A percentile compares a stretch with the other conserved stretches of the same genome.
Conservation (phyloP, 2,797 vertebrate genomes). For the Sebastes trivittatus region DNA sequence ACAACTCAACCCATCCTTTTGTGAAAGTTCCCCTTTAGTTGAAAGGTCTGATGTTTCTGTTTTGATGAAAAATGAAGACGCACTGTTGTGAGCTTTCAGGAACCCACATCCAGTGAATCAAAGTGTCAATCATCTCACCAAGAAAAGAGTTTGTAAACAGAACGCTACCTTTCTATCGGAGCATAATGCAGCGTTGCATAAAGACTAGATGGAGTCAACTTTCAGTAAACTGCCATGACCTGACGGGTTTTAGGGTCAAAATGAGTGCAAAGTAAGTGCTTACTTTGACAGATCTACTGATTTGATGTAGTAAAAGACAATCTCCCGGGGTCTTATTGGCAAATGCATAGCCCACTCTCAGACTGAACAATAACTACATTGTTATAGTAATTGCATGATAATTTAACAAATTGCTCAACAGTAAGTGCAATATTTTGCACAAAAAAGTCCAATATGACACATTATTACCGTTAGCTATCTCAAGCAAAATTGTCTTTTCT, state of each 20-base stretch:
- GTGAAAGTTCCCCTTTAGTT: neutral
- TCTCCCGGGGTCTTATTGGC: neutral
- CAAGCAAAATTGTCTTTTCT: neutral
- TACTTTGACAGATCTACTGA: neutral
- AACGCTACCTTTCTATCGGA: neutral
- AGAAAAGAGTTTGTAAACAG: neutral
- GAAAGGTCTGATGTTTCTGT: neutral
- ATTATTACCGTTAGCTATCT: neutral
- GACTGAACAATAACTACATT: neutral
- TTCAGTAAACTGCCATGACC: neutral
- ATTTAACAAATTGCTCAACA: neutral
- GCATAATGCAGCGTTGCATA: neutral
- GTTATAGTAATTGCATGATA: neutral
- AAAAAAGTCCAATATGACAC: neutral
- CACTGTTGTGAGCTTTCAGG: neutral
- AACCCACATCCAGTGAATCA: neutral
- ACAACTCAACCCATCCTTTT: neutral
- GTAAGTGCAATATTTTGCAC: neutral
- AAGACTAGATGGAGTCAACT: neutral
- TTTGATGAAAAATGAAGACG: neutral
- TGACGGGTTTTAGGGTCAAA: neutral
- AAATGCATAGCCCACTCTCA: neutral
- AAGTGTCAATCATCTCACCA: neutral
- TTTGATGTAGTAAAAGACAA: neutral
- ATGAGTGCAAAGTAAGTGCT: too few species aligned